Percentiles rank a stretch among this genome's conserved stretches.
phyloP scores from a whole-genome alignment of 2,888 invertebrate species.

The Cephus spinipes region DNA sequence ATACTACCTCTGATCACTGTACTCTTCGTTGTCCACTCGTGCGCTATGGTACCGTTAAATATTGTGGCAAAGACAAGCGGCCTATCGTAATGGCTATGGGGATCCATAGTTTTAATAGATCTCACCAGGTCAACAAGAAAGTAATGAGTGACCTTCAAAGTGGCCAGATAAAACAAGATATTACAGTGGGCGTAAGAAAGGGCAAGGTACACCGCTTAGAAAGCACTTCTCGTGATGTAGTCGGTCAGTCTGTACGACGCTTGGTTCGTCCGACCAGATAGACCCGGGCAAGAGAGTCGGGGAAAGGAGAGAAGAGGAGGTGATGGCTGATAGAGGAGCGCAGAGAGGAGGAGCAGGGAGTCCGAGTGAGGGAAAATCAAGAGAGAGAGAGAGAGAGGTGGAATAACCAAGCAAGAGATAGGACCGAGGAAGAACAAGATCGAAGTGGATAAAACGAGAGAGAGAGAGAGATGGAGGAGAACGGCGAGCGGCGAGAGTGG shows the following conservation, averaged over 20 bases:
- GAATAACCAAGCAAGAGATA: conserved; percentile 5
- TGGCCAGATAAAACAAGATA: conserved; percentile 43
- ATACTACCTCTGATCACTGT: not conserved
- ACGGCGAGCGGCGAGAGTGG: conserved; percentile 17
- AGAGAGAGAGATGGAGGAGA: conserved; percentile 14
- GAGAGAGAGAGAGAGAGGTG: conserved; percentile 11
- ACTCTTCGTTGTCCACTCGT: not conserved
- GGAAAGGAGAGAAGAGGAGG: conserved; percentile 14
- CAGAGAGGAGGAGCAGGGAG: conserved; percentile 21
- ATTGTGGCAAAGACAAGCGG: not conserved
- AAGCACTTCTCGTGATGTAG: conserved; percentile 18
- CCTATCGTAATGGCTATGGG: not conserved
- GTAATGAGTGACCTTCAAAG: conserved; percentile 36
- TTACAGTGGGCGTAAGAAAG: conserved; percentile 36
- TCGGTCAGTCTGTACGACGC: conserved; percentile 15
- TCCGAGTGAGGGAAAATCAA: conserved; percentile 22
- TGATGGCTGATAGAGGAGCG: conserved; percentile 9
- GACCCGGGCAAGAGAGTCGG: conserved; percentile 13
- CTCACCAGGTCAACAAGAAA: conserved; percentile 33
- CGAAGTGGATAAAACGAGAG: conserved; percentile 25
- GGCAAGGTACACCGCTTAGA: conserved; percentile 23
- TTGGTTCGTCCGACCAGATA: conserved; percentile 10
- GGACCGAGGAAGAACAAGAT: conserved; percentile 6
- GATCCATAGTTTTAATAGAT: conserved; percentile 22
- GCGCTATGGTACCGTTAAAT: not conserved